Evolutionary conservation across 2,888 invertebrate genomes (phyloP).

Genomic region (Stenichneumon culpator): DNA sequence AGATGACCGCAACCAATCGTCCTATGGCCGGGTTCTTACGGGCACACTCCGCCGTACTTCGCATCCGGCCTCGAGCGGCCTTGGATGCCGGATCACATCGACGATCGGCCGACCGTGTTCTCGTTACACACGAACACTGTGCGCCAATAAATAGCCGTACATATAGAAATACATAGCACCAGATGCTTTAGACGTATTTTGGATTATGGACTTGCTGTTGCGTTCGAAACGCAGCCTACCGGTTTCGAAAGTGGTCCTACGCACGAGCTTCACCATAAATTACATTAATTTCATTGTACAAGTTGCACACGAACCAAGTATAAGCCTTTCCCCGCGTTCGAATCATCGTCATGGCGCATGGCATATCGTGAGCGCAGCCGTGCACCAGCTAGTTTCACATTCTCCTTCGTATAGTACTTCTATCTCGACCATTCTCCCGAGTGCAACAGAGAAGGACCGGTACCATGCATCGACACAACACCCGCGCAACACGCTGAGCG

Average conservation of each 20-base stretch:
- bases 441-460: not conserved
- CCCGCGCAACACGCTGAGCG: constrained; percentile 28
- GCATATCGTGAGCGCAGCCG: not conserved
- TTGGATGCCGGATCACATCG: constrained; percentile 73
- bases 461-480: constrained; percentile 32
- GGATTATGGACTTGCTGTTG: not conserved
- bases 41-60: constrained; percentile 63
- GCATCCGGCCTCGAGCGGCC: constrained; percentile 80
- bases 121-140: constrained; percentile 58
- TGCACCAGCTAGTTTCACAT: constrained; percentile 26
- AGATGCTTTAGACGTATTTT: not conserved
- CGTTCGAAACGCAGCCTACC: not conserved
- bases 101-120: constrained; percentile 66
- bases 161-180: not conserved
- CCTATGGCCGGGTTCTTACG: constrained; percentile 13
- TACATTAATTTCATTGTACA: not conserved
- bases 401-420: constrained; percentile 11
- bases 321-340: constrained; percentile 18
- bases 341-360: constrained; percentile 13
- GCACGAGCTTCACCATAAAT: not conserved
- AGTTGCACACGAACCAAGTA: not conserved
- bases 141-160: not conserved
- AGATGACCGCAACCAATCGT: constrained; percentile 16
- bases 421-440: not conserved
- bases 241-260: constrained; percentile 3